phyloP scores from a whole-genome alignment of 1,140 invertebrate species.

The Kradibia gibbosae region DNA sequence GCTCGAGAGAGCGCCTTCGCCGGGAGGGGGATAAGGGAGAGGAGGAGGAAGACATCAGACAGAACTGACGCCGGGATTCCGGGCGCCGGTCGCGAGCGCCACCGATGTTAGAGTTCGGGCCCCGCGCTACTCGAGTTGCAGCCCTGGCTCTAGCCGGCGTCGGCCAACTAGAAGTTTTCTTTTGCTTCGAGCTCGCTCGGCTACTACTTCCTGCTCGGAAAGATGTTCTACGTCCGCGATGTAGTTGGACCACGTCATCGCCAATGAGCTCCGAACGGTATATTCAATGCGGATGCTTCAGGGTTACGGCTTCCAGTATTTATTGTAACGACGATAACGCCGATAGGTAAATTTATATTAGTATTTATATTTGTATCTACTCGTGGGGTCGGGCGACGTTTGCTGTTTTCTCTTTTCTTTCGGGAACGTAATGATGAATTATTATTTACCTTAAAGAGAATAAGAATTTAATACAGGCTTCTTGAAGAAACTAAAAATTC shows the following conservation, averaged over 20 bases:
- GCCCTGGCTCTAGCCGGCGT: background rate
- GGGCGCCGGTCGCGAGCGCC: conserved; percentile 22
- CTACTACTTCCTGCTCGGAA: background rate
- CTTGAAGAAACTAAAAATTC: conserved; percentile 29
- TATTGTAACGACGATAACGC: no score
- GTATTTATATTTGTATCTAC: no score
- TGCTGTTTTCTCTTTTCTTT: background rate
- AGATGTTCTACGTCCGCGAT: no score
- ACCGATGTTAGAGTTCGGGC: background rate
- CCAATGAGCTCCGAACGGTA: no score
- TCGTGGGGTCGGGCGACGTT: background rate
- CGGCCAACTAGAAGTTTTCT: background rate
- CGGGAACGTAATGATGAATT: background rate
- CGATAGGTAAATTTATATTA: no score
- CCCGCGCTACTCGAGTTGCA: background rate
- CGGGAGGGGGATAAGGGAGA: background rate
- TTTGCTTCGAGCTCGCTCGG: no score
- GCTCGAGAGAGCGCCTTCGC: no score
- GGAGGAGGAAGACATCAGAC: background rate
- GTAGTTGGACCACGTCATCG: no score
- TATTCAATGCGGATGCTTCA: no score
- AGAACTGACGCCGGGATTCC: conserved; percentile 27
- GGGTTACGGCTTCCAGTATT: no score
- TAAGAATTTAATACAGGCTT: background rate
- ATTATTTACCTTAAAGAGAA: conserved; percentile 10